Base-by-base conservation (phyloP, 1,140 invertebrate genomes). In the Sitophilus oryzae region DNA sequence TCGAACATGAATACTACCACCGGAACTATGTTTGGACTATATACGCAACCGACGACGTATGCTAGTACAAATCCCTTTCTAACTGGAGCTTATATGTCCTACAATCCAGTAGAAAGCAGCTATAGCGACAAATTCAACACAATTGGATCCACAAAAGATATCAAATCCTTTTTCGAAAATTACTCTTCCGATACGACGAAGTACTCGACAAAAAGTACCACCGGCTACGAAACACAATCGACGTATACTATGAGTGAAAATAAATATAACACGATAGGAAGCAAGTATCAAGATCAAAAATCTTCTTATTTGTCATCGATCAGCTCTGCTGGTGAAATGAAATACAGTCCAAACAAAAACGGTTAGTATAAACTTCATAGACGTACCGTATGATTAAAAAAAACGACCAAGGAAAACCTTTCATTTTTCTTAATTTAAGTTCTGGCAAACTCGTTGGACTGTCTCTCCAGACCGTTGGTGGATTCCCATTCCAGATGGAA, bases 31-130 rank as follows among this genome's bases (percentile, higher is more conserved):
- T 66, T 56, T 61, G 16, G 64, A 51, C 37, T 40, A 35, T 72
- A 71, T 59, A 60, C 67, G 11, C 61, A 65, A 53, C 67, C 68
- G 8, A 62, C 68, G 10, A 74, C 70, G 30, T 74, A 76, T 64
- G 77, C 69, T 45, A 73, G 77, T 58, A 80, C 79, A 21, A 80
- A 80, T 72, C 79, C 79, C 36, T 81, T 81, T 67, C 66, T 81
- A 62, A 71, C 70, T 3, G 70, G 69, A 1, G 68, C 69, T 11
- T 72, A 71, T 38, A 72, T 79, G 71, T 74, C 77, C 64, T 80
- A 80, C 52, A 66, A 59, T 30, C 61, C 70, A 1, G 66, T 56
- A 34, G 68, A 69, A 22, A 61, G 51, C 22, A 58, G 50, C 34
- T 65, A 57, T 35, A 25, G 36, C 2, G 69, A 71, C 23, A 69